Percentiles rank a stretch among this genome's conserved stretches.
phyloP scores from a whole-genome alignment of 2,113 vertebrate genomes.

The Bothrops jararaca region DNA sequence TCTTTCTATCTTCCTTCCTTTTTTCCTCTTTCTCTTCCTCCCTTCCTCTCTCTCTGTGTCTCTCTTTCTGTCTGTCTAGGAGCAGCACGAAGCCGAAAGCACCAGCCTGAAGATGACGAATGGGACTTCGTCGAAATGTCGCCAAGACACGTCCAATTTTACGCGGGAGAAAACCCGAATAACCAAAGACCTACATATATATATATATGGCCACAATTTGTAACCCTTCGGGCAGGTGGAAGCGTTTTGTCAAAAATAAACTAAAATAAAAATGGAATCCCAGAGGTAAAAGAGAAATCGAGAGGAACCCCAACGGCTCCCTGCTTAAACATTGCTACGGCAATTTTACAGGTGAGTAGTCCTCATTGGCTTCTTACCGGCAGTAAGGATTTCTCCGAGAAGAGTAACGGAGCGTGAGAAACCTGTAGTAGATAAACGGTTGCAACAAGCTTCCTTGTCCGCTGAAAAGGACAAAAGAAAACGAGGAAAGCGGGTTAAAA shows the following conservation, averaged over 20 bases:
- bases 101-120: too few relatives aligned
- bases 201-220: neutral
- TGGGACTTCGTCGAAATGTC: too few relatives aligned
- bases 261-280: neutral
- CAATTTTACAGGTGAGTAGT: too few relatives aligned
- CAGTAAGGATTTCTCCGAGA: conserved; percentile 97
- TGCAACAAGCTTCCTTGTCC: conserved; percentile 95
- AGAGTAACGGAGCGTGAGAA: conserved; percentile 93
- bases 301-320: neutral
- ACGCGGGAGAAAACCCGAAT: too few relatives aligned
- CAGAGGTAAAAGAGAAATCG: neutral
- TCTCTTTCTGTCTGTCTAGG: too few relatives aligned
- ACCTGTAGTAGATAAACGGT: conserved; percentile 97
- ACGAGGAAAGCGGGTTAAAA: conserved; percentile 12
- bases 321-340: neutral
- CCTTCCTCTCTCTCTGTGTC: too few relatives aligned
- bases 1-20: too few relatives aligned
- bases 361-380: conserved; percentile 74
- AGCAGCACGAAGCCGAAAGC: too few relatives aligned
- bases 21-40: too few relatives aligned
- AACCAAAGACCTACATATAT: too few relatives aligned
- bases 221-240: neutral
- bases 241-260: neutral
- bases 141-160: too few relatives aligned
- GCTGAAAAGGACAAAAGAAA: conserved; percentile 68